phyloP scores from a whole-genome alignment of 2,888 invertebrate species.

The Oscheius myriophilus region DNA sequence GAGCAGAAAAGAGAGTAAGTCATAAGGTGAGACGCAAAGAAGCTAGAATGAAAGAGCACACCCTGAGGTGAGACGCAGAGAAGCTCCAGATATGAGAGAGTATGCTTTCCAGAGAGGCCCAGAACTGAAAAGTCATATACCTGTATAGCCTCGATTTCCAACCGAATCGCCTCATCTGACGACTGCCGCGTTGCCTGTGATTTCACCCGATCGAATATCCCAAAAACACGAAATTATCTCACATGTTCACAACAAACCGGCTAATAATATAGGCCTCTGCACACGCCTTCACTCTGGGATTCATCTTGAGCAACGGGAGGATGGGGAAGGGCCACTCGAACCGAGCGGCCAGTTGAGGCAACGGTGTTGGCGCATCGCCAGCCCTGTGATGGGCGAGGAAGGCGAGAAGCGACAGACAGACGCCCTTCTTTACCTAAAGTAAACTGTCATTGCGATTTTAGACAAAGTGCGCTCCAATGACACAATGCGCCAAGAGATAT shows the following conservation, averaged over 20 bases:
- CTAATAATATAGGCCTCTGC: conserved; percentile 18
- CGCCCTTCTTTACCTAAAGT: conserved; percentile 5
- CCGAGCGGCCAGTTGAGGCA: conserved; percentile 17
- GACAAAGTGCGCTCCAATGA: no score
- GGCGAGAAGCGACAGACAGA: conserved; percentile 31
- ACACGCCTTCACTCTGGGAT: not conserved
- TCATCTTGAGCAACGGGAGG: conserved; percentile 9
- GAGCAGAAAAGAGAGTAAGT: no score
- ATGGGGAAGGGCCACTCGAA: conserved; percentile 26
- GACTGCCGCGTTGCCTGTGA: conserved; percentile 12
- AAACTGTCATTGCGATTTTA: no score
- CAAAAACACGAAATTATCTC: not conserved
- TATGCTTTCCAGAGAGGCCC: no score
- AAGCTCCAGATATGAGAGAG: no score
- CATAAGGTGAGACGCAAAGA: no score
- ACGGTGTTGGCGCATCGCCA: conserved; percentile 25
- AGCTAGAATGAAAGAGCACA: no score
- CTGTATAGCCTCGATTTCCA: conserved; percentile 33
- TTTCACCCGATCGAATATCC: conserved; percentile 20
- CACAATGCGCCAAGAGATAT: no score
- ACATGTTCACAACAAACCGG: not conserved
- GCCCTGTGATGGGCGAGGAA: conserved; percentile 32
- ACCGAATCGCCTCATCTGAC: conserved; percentile 24
- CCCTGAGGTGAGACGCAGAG: no score
- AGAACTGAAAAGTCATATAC: no score